Evolutionary conservation across 2,888 invertebrate genomes (phyloP), one percentile per base, ranked within the genome.

Genomic region (Strigamia maritima): DNA sequence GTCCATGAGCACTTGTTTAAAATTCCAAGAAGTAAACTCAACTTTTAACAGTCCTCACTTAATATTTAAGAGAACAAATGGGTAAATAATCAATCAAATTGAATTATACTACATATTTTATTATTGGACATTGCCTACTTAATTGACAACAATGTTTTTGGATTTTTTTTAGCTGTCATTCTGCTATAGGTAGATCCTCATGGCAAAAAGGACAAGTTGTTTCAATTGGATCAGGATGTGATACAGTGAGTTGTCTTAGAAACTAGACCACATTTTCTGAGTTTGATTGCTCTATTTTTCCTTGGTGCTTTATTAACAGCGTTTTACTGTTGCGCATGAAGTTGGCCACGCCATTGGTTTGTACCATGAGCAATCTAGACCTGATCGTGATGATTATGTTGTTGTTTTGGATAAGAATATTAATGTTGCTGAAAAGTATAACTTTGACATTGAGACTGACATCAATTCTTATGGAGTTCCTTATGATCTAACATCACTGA

Each of bases 311-410:
- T n/a, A n/a, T n/a, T n/a, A n/a, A 77, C 26, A 77, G 77, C 10
- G 38, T 22, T 44, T 10, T 8, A 77, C 77, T 19, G 54, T 77
- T 44, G 77, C 77, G 6, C 77, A 77, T 54, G 77, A 77, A 54
- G 12, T 77, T 44, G 77, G 77, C 14, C 77, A 77, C 49, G 77
- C 77, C 44, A 44, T 77, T 26, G 77, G 77, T 10, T 77, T 77
- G 14, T 77, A 77, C 19, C 78, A 78, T 22, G 78, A 78, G 65
- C 78, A 78, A 14, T 78, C 78, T 8, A 22, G 78, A 28, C 77
- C 44, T 14, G 77, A 77, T 24, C 4, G 77, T 7, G 49, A 77
- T 10, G 22, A 54, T 7, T 77, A 49, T 31, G 77, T 77, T 6
- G 44, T 22, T 22, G 24, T 77, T 24, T 54, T 77, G 38, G 24